phyloP scores from a whole-genome alignment of 2,797 vertebrate genomes.

The Mastacembelus armatus region DNA sequence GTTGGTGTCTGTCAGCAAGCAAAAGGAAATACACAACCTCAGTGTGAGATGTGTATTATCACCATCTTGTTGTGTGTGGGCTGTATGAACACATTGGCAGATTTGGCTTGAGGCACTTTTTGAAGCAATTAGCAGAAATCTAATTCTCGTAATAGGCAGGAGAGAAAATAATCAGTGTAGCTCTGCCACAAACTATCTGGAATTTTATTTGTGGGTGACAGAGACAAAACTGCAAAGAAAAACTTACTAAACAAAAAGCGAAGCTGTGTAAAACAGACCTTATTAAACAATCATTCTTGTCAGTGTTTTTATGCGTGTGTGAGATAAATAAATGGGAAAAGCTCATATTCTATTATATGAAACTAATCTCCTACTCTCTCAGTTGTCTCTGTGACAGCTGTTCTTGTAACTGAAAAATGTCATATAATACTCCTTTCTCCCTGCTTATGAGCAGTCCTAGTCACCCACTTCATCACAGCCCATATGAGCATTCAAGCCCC shows the following conservation, averaged over 20 bases:
- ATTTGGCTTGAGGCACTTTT: constrained; percentile 55
- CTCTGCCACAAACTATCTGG: constrained; percentile 39
- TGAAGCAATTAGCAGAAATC: constrained; percentile 70
- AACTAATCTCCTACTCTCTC: background rate
- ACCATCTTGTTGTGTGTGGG: constrained; percentile 44
- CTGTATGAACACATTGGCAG: constrained; percentile 38
- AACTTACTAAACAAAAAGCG: constrained; percentile 35
- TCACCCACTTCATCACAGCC: too few relatives aligned
- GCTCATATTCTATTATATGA: constrained; percentile 13
- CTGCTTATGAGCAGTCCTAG: too few relatives aligned
- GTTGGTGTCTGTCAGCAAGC: constrained; percentile 25
- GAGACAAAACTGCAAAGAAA: constrained; percentile 2
- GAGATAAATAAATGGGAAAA: background rate
- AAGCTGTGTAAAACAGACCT: constrained; percentile 22
- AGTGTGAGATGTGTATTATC: constrained; percentile 32
- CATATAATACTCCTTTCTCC: background rate
- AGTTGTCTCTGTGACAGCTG: background rate
- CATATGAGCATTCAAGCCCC: too few relatives aligned
- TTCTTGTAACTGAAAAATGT: constrained; percentile 19
- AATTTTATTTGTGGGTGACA: constrained; percentile 24
- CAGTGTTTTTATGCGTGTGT: constrained; percentile 19
- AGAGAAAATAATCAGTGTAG: constrained; percentile 46
- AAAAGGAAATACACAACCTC: constrained; percentile 27
- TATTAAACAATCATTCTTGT: constrained; percentile 24
- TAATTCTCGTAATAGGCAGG: constrained; percentile 46